Base-by-base conservation (phyloP, 2,113 vertebrate species). In the Ageneiosus marmoratus region DNA sequence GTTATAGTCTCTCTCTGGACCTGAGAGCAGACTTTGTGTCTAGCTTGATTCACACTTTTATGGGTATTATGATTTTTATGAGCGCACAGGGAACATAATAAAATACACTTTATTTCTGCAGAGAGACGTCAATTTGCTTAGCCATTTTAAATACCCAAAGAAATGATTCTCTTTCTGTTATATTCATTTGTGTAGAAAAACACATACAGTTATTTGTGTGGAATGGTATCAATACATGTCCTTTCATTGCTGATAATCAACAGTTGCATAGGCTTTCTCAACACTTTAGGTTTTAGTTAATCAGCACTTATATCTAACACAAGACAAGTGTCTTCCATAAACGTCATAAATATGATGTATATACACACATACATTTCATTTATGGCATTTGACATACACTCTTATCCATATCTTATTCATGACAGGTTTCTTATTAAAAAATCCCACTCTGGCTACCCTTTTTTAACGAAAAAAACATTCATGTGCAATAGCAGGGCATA, bases 1-100 rank as follows among this genome's bases (percentile, higher is more conserved):
- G 22, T 55, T 50, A 55, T 56, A 44, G 18, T 55, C 15, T 48
- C 27, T 12, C 50, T 51, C 76, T 75, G 34, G 16, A 50, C 62
- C 22, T 79, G 41, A 79, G 74, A 74, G 27, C 9, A 15, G 13
- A 15, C 8, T 32, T 16, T 10, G 24, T 82, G 27, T 82, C 44
- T 50, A 27, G 34, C 41, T 50, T 63, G 13, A 63, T 37, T 82
- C 41, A 84, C 20, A 50, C 16, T 41, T 37, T 37, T 29, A 62
- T 75, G 55, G 29, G 29, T 79, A 50, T 73, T 86, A 48, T 34
- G 34, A 67, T 55, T 53, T 62, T 62, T 50, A 73, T 37, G 58
- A n/a, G 56, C 7, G 20, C 27, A 48, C 29, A 74, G 58, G 53
- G 56, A 53, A 10, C 56, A 65, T 79, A 67, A 67, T n/a, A 58